Percentiles rank a stretch among this genome's conserved stretches.
These are phyloP conservation scores for Onychomys leucogaster DNA, from an alignment of 2,797 vertebrate genomes.

Conservation along the genomic window DNA sequence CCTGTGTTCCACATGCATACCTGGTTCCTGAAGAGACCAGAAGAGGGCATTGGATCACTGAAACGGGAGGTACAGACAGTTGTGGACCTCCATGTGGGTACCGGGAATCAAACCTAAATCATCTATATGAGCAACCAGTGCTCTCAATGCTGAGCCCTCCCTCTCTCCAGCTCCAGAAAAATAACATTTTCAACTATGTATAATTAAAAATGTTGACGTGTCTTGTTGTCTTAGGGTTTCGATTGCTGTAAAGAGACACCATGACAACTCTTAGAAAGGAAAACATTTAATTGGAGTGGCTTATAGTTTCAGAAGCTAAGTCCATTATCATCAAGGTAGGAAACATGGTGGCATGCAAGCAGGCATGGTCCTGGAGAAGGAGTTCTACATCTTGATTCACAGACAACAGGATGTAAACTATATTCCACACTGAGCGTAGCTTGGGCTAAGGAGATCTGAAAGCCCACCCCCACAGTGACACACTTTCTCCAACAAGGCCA, in stretches of 20 bases:
- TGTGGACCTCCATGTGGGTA: background rate
- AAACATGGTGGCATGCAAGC: background rate
- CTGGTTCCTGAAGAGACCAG: background rate
- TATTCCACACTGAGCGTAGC: background rate
- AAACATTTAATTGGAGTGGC: background rate
- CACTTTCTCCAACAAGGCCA: background rate
- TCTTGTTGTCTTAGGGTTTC: background rate
- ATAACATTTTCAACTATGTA: background rate
- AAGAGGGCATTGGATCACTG: background rate
- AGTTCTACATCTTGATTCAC: background rate
- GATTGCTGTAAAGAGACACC: background rate
- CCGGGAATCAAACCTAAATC: background rate
- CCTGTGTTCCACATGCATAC: background rate
- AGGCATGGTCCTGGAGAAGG: background rate
- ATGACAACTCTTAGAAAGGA: background rate
- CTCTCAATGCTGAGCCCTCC: background rate
- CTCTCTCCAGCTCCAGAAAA: background rate
- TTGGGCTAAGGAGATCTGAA: background rate
- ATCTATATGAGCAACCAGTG: background rate
- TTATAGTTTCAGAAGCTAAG: background rate
- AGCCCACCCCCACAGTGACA: background rate
- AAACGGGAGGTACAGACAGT: background rate
- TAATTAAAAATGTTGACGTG: background rate
- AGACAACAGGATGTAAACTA: background rate
- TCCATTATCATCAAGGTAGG: background rate